A percentile compares a stretch with the other conserved stretches of the same genome.
Evolutionary conservation across 2,888 invertebrate genomes (phyloP).

Genomic region (Drosophila colorata): DNA sequence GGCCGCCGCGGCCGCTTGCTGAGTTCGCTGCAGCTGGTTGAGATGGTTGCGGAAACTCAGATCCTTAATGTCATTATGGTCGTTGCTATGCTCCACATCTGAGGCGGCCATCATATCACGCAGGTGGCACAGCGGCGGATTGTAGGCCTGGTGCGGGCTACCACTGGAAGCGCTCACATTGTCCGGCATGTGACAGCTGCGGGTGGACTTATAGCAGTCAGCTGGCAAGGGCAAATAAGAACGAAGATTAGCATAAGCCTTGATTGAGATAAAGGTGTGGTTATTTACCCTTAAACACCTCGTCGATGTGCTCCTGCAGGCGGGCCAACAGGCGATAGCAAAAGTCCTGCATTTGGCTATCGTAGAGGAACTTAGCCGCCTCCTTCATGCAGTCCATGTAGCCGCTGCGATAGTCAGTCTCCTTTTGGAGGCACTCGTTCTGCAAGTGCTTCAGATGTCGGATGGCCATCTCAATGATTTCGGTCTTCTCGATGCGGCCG

Average conservation of each 20-base stretch:
- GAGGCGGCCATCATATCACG: constrained; percentile 85
- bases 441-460: constrained; percentile 96
- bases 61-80: constrained; percentile 85
- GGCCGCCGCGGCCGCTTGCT: constrained; percentile 54
- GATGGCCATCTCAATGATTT: constrained; percentile 99
- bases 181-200: constrained; percentile 85
- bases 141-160: constrained; percentile 85
- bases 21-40: constrained; percentile 81
- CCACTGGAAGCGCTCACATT: constrained; percentile 87
- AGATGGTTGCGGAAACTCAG: constrained; percentile 84
- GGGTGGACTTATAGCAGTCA: constrained; percentile 83
- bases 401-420: constrained; percentile 90
- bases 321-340: constrained; percentile 93
- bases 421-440: constrained; percentile 86
- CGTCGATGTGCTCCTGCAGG: constrained; percentile 93
- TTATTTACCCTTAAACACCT: constrained; percentile 86
- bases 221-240: constrained; percentile 57
- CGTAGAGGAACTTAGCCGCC: constrained; percentile 94
- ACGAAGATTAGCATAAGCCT: neutral
- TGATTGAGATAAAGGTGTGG: neutral
- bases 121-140: constrained; percentile 85
- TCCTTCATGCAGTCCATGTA: constrained; percentile 97
- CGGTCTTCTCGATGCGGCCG: constrained; percentile 98
- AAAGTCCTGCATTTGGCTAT: constrained; percentile 93
- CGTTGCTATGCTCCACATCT: constrained; percentile 84